These are phyloP conservation scores for Bombycilla garrulus DNA, from an alignment of 2,113 vertebrate genomes.

Conservation along the genomic window DNA sequence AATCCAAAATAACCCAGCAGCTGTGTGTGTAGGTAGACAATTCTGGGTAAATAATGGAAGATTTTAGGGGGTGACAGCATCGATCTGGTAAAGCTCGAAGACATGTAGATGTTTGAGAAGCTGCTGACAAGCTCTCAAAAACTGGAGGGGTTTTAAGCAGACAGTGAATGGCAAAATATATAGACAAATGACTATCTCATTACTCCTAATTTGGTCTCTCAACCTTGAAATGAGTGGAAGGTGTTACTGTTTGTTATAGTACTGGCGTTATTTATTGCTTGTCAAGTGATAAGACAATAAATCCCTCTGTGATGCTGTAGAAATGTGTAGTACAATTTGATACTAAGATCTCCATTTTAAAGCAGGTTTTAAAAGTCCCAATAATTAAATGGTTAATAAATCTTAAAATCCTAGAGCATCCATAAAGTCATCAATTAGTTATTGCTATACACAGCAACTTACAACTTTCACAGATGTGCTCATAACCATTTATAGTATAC, in stretches of 20 bases:
- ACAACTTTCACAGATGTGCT: background rate
- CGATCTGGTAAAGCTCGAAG: background rate
- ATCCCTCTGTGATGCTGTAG: background rate
- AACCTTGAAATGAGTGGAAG: background rate
- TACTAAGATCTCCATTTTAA: background rate
- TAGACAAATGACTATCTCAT: background rate
- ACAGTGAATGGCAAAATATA: background rate
- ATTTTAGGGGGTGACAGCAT: background rate
- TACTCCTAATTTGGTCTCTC: constrained; percentile 3
- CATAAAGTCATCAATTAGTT: background rate
- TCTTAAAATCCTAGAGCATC: background rate
- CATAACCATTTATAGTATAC: background rate
- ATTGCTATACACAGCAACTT: background rate
- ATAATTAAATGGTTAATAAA: background rate
- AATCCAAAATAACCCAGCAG: background rate
- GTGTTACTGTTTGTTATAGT: background rate
- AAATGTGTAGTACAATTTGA: background rate
- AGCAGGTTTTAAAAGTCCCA: background rate
- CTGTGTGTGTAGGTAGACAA: background rate
- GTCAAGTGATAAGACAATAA: background rate
- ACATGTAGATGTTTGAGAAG: background rate
- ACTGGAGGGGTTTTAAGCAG: background rate
- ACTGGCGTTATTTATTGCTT: background rate
- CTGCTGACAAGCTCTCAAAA: background rate
- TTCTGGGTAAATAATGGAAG: background rate